Percentiles rank a stretch among this genome's conserved stretches.
Conservation (phyloP, 2,113 vertebrate species). For the Alligator sinensis region DNA sequence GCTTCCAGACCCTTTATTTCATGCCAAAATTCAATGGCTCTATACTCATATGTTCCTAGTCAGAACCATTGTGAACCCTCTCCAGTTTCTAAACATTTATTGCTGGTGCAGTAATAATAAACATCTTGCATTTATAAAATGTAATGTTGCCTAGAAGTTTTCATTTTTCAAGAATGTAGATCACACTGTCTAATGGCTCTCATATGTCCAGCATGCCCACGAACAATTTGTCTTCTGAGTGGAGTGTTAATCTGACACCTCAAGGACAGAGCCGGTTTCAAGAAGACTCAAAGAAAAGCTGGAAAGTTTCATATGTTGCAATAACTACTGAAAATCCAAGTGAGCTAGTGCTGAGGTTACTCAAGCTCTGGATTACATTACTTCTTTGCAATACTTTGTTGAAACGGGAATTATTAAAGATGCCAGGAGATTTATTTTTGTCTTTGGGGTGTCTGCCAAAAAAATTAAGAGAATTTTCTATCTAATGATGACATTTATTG, state of each 20-base stretch:
- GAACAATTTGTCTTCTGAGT: slow-evolving; percentile 84
- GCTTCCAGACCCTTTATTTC: slow-evolving; percentile 84
- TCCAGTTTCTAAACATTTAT: slow-evolving; percentile 89
- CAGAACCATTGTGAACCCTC: slow-evolving; percentile 83
- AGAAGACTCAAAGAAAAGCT: slow-evolving; percentile 70
- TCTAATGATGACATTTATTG: slow-evolving; percentile 58
- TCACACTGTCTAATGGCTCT: slow-evolving; percentile 83
- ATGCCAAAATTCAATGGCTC: slow-evolving; percentile 85
- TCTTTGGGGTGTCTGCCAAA: slow-evolving; percentile 33
- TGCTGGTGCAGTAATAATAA: slow-evolving; percentile 85
- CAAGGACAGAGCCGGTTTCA: slow-evolving; percentile 81
- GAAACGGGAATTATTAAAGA: slow-evolving; percentile 72
- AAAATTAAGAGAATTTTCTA: slow-evolving; percentile 33
- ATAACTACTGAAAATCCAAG: slow-evolving; percentile 75
- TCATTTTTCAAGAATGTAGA: slow-evolving; percentile 85
- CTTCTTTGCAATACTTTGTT: slow-evolving; percentile 54
- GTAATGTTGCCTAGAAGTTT: slow-evolving; percentile 85
- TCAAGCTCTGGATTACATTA: slow-evolving; percentile 72
- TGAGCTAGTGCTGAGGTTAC: slow-evolving; percentile 60
- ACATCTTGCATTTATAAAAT: slow-evolving; percentile 88
- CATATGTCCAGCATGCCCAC: slow-evolving; percentile 81
- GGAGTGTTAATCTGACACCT: slow-evolving; percentile 86
- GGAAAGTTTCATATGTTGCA: slow-evolving; percentile 68
- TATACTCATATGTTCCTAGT: slow-evolving; percentile 85
- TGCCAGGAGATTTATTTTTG: slow-evolving; percentile 43